Evolutionary conservation across 2,888 invertebrate species (phyloP).

Genomic region (Agriopis aurantiaria): DNA sequence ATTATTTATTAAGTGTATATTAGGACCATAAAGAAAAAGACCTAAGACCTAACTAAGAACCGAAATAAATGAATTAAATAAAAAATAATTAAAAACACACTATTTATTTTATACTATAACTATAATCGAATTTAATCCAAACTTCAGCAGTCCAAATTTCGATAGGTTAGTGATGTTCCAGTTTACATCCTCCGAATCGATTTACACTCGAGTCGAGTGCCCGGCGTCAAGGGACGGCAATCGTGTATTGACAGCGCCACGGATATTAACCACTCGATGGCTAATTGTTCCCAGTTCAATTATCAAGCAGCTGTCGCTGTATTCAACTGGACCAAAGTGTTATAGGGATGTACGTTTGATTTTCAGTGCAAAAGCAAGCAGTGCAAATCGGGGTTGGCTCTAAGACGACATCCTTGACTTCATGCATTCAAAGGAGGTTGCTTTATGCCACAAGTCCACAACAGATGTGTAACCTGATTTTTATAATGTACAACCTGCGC

Average conservation of each 20-base stretch:
- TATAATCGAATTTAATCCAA: background rate
- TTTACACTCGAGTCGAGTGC: slow-evolving; percentile 75
- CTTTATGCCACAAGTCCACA: no score
- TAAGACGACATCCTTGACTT: background rate
- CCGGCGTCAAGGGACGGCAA: slow-evolving; percentile 70
- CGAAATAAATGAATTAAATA: no score
- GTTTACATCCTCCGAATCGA: slow-evolving; percentile 68
- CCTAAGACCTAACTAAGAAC: no score
- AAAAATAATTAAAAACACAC: no score
- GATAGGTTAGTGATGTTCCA: slow-evolving; percentile 22
- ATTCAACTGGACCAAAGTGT: slow-evolving; percentile 50
- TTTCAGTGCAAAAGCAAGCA: background rate
- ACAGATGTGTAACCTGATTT: no score
- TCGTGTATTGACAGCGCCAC: slow-evolving; percentile 75
- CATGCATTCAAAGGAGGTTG: background rate
- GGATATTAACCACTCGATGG: slow-evolving; percentile 83
- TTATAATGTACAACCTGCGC: no score
- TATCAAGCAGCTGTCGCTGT: slow-evolving; percentile 82
- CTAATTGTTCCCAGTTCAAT: slow-evolving; percentile 84
- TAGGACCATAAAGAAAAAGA: no score
- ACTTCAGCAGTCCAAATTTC: slow-evolving; percentile 6
- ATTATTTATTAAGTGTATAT: no score
- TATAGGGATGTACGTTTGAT: background rate
- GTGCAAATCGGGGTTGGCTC: background rate
- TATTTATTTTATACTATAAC: background rate